Conservation (phyloP, 2,797 vertebrate genomes). For the Gobio occitaniae region DNA sequence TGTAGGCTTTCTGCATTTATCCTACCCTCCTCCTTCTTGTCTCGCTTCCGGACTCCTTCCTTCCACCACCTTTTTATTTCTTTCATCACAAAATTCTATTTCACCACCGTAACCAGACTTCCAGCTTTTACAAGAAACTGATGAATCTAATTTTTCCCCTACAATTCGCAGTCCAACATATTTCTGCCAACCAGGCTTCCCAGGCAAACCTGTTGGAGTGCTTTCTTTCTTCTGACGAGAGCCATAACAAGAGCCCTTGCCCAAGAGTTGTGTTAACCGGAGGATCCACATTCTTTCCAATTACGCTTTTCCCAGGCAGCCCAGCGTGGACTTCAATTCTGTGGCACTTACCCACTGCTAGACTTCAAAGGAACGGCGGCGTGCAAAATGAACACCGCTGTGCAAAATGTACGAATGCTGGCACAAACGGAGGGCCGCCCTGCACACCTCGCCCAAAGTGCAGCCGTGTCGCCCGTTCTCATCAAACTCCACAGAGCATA, state of each 20-base stretch:
- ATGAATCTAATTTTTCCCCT: not conserved
- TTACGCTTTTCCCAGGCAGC: constrained; percentile 43
- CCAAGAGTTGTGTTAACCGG: constrained; percentile 45
- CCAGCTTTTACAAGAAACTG: constrained; percentile 24
- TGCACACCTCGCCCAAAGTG: not conserved
- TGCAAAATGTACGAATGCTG: constrained; percentile 19
- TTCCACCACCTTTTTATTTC: constrained; percentile 19
- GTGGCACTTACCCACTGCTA: constrained; percentile 25
- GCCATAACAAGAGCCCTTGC: constrained; percentile 26
- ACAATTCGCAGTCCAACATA: not conserved
- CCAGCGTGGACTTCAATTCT: constrained; percentile 41
- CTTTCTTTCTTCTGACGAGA: constrained; percentile 24
- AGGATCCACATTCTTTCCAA: constrained; percentile 50
- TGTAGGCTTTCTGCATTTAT: constrained; percentile 27
- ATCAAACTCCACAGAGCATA: constrained; percentile 21
- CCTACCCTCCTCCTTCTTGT: constrained; percentile 10
- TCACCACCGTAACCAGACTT: not conserved
- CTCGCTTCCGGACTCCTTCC: constrained; percentile 18
- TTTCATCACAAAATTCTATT: constrained; percentile 37
- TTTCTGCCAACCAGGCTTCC: constrained; percentile 21
- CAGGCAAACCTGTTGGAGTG: not conserved
- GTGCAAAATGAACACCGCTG: constrained; percentile 32
- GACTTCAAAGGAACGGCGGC: constrained; percentile 48
- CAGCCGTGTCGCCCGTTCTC: constrained; percentile 7
- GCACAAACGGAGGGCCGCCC: constrained; percentile 24